Percentiles rank a stretch among this genome's conserved stretches.
Conservation (phyloP, 2,797 vertebrate genomes). For the Apodemus agrarius region DNA sequence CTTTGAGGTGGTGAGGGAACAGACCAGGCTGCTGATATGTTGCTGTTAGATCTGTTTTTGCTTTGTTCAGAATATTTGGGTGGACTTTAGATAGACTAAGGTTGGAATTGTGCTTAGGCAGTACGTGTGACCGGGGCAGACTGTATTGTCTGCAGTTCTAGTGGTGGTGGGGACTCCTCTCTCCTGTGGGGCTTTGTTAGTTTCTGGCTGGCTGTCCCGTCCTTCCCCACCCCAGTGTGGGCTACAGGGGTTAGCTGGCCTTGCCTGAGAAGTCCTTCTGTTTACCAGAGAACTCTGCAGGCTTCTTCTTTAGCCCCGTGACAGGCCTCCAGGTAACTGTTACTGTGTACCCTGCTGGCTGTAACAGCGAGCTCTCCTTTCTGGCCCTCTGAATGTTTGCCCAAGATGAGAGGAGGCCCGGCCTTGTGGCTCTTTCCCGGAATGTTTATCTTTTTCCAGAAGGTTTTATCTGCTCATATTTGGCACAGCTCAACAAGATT, state of each 20-base stretch:
- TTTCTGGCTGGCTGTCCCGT: neutral
- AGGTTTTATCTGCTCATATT: constrained; percentile 43
- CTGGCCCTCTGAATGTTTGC: constrained; percentile 55
- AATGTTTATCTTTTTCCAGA: constrained; percentile 63
- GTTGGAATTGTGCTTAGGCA: neutral
- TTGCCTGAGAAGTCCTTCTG: constrained; percentile 1
- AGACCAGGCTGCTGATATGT: neutral
- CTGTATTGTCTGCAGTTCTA: neutral
- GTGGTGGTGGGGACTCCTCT: neutral
- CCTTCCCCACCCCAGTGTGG: neutral
- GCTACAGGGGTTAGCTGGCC: neutral
- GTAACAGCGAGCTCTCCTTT: neutral
- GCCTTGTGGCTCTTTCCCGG: constrained; percentile 49
- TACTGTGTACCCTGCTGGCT: neutral
- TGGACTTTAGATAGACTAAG: constrained; percentile 22
- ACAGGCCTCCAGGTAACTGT: neutral
- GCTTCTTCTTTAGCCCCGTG: neutral
- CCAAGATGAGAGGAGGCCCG: constrained; percentile 1
- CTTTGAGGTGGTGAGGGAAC: neutral
- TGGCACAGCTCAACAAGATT: constrained; percentile 17
- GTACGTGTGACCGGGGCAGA: neutral
- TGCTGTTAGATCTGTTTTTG: neutral
- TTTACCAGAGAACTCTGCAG: neutral
- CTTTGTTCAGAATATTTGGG: neutral
- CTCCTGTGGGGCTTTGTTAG: neutral